A percentile compares a stretch with the other conserved stretches of the same genome.
Conservation (phyloP, 2,797 vertebrate species). For the Artibeus lituratus region DNA sequence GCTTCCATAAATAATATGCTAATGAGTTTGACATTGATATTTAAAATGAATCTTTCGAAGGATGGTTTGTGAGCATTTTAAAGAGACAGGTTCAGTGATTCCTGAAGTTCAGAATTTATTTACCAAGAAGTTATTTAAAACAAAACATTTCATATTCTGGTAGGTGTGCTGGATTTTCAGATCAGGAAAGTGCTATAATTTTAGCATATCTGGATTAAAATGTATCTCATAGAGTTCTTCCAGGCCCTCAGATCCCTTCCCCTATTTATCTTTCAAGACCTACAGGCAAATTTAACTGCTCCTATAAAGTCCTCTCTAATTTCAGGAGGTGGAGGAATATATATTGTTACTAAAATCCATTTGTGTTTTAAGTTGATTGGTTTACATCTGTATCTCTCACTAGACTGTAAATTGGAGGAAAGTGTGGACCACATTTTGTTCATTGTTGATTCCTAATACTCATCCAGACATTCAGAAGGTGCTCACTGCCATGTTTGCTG, state of each 20-base stretch:
- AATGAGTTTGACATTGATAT: not conserved
- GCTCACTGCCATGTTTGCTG: not conserved
- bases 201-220: not conserved
- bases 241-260: not conserved
- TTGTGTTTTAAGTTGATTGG: not conserved
- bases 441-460: not conserved
- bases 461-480: not conserved
- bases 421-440: not conserved
- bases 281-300: not conserved
- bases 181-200: not conserved
- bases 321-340: not conserved
- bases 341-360: not conserved
- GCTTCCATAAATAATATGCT: not conserved
- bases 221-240: not conserved
- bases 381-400: not conserved
- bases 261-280: not conserved
- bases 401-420: not conserved
- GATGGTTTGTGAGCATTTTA: not conserved
- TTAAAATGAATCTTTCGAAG: slow-evolving; percentile 20
- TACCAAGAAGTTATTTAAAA: not conserved
- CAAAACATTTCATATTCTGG: not conserved
- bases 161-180: not conserved
- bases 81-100: not conserved
- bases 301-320: not conserved
- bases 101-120: not conserved